Percentiles rank a stretch among this genome's conserved stretches.
These are phyloP conservation scores for Apotomis betuletana DNA, from an alignment of 2,888 invertebrate genomes.

Conservation along the genomic window DNA sequence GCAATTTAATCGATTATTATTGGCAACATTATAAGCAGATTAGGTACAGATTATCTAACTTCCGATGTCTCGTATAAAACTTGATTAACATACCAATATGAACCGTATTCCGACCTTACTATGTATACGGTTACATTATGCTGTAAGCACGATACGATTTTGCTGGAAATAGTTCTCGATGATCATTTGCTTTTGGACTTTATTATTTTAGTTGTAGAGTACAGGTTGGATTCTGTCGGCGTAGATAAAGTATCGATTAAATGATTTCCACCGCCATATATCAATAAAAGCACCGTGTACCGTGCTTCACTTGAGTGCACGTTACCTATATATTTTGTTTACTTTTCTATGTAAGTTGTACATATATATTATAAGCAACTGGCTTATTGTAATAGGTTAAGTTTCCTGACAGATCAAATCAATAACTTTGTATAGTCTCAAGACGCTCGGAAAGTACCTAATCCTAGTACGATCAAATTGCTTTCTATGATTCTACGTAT, in stretches of 20 bases:
- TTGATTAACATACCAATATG: not conserved
- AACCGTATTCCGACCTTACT: not conserved
- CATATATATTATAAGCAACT: no score
- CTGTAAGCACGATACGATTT: not conserved
- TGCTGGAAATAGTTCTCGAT: not conserved
- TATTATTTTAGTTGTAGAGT: not conserved
- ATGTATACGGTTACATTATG: not conserved
- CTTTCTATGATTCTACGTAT: no score
- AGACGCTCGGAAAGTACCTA: no score
- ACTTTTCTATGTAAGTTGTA: not conserved
- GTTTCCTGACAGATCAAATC: no score
- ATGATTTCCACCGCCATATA: not conserved
- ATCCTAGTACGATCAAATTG: no score
- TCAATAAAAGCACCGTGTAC: not conserved
- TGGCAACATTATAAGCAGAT: slow-evolving; percentile 32
- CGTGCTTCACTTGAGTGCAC: not conserved
- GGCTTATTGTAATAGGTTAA: no score
- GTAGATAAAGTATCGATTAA: slow-evolving; percentile 20
- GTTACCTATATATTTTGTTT: not conserved
- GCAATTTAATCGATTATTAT: slow-evolving; percentile 48
- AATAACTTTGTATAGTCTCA: no score
- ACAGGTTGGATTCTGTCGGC: not conserved
- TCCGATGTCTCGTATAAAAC: not conserved
- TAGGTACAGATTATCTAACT: slow-evolving; percentile 10
- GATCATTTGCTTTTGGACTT: not conserved